Base-by-base conservation (phyloP, 2,888 invertebrate genomes). In the Himalopsyche japonica region DNA sequence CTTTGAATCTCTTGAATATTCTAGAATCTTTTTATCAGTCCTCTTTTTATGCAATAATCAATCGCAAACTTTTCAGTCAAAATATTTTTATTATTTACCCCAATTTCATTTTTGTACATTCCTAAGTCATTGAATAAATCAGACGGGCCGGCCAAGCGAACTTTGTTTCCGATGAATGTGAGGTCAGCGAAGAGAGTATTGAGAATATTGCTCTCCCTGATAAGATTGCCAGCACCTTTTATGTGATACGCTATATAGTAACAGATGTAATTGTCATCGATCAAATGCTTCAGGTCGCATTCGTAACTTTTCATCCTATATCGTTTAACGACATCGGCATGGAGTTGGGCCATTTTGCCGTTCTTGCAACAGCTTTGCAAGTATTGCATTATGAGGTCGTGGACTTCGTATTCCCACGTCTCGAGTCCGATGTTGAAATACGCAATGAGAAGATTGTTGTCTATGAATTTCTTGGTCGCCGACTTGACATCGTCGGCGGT, bases 221-320 rank as follows among this genome's bases (percentile, higher is more conserved):
- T 89, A 27, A 88, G 87, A 87, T 92, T 90, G 37, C 91, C 89
- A 1, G 95, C 94, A 87, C 93, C 90, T 84, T 93, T 91, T 83
- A 96, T 91, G 89, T 96, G 96, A 88, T 95, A 94, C 0, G 95
- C 96, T 79, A 96, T 92, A 88, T 95, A 95, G 47, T 93, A 95
- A 18, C 94, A 94, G 87, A 95, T 95, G 88, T 96, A 96, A 79
- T 95, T 95, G 88, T 96, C 96, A 86, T 95, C 92, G 0, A 94
- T 93, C 20, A 96, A 92, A 83, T 94, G 92, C 0, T 93, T 91
- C 34, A 92, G 90, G 0, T 93, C 92, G 87, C 93, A 91, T 8
- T 90, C 89, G 0, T 90, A 88, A 77, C 93, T 93, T 24, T 90
- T 90, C 85, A 91, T 91, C n/a, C 91, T 88, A 88, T 95, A 96